These are phyloP conservation scores for Drosophila simulans DNA, from an alignment of 1,140 invertebrate genomes.

Conservation along the genomic window DNA sequence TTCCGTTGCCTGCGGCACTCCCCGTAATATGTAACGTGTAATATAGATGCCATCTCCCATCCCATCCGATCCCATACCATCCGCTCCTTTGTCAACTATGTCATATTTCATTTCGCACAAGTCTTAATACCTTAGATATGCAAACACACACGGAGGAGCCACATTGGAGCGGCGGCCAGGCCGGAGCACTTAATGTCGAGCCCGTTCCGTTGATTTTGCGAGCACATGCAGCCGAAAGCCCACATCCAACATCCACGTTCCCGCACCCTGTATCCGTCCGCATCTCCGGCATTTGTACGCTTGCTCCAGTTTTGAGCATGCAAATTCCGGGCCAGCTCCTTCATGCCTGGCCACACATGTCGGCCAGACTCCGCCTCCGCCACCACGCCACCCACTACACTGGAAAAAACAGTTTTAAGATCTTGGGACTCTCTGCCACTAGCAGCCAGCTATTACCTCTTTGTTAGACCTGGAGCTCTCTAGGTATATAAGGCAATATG, in stretches of 20 bases:
- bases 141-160: slow-evolving; percentile 14
- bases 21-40: slow-evolving; percentile 47
- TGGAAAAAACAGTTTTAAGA: background rate
- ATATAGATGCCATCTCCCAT: slow-evolving; percentile 59
- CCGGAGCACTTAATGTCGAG: slow-evolving; percentile 63
- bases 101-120: slow-evolving; percentile 79
- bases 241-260: slow-evolving; percentile 4
- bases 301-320: slow-evolving; percentile 66
- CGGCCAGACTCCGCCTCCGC: slow-evolving; percentile 43
- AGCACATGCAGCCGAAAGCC: slow-evolving; percentile 34
- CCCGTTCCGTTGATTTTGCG: slow-evolving; percentile 67
- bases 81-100: slow-evolving; percentile 76
- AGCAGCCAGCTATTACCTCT: background rate
- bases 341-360: slow-evolving; percentile 81
- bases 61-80: background rate
- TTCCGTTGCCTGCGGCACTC: slow-evolving; percentile 21
- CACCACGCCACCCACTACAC: background rate
- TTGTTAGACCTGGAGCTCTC: no score
- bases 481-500: no score
- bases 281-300: slow-evolving; percentile 45
- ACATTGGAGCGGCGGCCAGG: slow-evolving; percentile 24
- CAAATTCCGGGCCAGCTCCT: slow-evolving; percentile 76
- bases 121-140: slow-evolving; percentile 73
- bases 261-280: slow-evolving; percentile 18
- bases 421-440: background rate